These are phyloP conservation scores for Adelognathus sp. DNA, from an alignment of 2,888 invertebrate genomes.

Conservation along the genomic window DNA sequence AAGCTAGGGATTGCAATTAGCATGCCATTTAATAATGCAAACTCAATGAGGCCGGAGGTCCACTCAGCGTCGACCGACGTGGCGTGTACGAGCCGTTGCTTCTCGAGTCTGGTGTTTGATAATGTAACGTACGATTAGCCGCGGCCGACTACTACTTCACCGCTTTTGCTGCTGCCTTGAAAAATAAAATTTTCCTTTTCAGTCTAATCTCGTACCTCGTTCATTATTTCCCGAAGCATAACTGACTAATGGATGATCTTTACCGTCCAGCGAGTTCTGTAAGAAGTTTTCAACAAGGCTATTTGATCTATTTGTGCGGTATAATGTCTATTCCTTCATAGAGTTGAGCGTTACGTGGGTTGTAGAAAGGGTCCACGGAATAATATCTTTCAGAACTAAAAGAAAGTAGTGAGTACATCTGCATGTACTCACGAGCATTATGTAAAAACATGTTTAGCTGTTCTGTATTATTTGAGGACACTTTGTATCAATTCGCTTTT, in stretches of 20 bases:
- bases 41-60: slow-evolving; percentile 69
- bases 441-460: no score
- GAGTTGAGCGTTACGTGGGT: no score
- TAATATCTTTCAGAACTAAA: no score
- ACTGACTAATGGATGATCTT: slow-evolving; percentile 16
- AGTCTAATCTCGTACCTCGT: slow-evolving; percentile 11
- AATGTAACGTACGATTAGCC: slow-evolving; percentile 68
- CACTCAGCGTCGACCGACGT: slow-evolving; percentile 60
- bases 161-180: background rate
- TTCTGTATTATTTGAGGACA: no score
- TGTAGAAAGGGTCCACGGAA: no score
- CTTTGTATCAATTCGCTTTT: no score
- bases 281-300: background rate
- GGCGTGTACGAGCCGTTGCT: slow-evolving; percentile 53
- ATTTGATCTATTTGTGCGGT: background rate
- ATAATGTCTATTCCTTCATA: no score
- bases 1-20: slow-evolving; percentile 72
- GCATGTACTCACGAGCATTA: no score
- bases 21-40: slow-evolving; percentile 75
- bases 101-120: slow-evolving; percentile 66
- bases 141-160: slow-evolving; percentile 7
- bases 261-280: background rate
- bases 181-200: slow-evolving; percentile 52
- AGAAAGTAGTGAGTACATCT: no score
- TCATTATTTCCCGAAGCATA: background rate